These are phyloP conservation scores for Salminus brasiliensis DNA, from an alignment of 2,113 vertebrate genomes.

Conservation along the genomic window DNA sequence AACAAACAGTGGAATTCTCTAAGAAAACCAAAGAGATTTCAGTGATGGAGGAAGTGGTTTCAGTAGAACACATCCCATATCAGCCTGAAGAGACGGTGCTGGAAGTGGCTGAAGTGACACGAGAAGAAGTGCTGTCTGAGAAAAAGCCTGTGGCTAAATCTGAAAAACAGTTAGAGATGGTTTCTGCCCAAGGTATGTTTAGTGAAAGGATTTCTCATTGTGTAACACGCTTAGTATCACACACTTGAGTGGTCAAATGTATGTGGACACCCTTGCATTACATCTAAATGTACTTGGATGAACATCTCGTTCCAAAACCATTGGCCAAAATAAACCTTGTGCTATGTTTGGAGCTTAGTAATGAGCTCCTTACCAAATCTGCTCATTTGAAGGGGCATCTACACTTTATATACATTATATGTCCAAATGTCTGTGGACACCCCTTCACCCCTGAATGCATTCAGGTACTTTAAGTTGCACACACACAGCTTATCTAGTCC, in stretches of 20 bases:
- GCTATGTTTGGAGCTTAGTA: not conserved
- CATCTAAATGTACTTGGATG: too few species aligned
- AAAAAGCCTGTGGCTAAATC: constrained; percentile 60
- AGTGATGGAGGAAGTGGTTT: constrained; percentile 38
- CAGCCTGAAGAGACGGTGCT: constrained; percentile 32
- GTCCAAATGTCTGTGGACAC: too few species aligned
- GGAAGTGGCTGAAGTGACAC: constrained; percentile 70
- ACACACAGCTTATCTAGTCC: too few species aligned
- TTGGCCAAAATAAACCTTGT: not conserved
- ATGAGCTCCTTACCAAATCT: too few species aligned
- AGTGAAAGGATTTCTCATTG: not conserved
- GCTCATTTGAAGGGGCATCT: too few species aligned
- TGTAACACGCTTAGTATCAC: not conserved
- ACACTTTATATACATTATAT: too few species aligned
- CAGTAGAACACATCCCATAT: constrained; percentile 27
- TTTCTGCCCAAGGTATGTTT: constrained; percentile 49
- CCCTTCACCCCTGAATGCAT: too few species aligned
- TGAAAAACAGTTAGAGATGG: constrained; percentile 26
- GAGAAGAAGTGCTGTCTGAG: constrained; percentile 74
- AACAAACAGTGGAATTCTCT: constrained; percentile 37
- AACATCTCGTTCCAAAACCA: not conserved
- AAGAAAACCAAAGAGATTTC: constrained; percentile 28
- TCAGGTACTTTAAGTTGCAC: too few species aligned
- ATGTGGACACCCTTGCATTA: too few species aligned
- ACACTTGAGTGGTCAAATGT: too few species aligned